Evolutionary conservation across 2,113 vertebrate species (phyloP).

Genomic region (Xenopus borealis): DNA sequence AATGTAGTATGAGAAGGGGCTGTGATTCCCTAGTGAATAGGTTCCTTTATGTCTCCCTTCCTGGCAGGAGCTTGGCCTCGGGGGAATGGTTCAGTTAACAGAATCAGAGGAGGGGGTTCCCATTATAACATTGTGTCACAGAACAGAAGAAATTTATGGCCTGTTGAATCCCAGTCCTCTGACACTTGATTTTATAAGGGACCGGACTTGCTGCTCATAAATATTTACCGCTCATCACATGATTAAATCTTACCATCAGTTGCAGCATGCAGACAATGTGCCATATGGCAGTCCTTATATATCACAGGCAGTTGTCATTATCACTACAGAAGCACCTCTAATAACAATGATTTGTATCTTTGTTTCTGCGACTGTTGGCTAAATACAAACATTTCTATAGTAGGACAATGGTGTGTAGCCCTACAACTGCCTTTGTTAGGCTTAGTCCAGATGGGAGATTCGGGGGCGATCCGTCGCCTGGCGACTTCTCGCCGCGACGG

Average conservation of each 20-base stretch:
- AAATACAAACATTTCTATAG: no score
- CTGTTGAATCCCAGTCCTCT: not conserved
- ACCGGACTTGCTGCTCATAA: constrained; percentile 1
- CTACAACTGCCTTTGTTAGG: no score
- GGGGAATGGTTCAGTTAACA: constrained; percentile 45
- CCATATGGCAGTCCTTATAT: no score
- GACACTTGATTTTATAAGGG: not conserved
- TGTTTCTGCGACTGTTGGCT: no score
- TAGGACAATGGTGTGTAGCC: no score
- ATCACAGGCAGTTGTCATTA: no score
- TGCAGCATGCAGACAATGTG: no score
- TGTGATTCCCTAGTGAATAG: constrained; percentile 44
- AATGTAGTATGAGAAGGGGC: constrained; percentile 35
- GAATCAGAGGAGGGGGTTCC: constrained; percentile 9
- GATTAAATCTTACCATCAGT: not conserved
- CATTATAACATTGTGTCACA: constrained; percentile 27
- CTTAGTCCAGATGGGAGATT: no score
- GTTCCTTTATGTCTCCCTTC: constrained; percentile 43
- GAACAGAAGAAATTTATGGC: constrained; percentile 18
- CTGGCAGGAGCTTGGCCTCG: constrained; percentile 32
- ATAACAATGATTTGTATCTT: no score
- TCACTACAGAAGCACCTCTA: no score
- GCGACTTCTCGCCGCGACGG: no score
- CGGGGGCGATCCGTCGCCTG: no score
- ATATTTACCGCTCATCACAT: not conserved